phyloP scores from a whole-genome alignment of 2,888 invertebrate genomes.

The Drosophila putrida region DNA sequence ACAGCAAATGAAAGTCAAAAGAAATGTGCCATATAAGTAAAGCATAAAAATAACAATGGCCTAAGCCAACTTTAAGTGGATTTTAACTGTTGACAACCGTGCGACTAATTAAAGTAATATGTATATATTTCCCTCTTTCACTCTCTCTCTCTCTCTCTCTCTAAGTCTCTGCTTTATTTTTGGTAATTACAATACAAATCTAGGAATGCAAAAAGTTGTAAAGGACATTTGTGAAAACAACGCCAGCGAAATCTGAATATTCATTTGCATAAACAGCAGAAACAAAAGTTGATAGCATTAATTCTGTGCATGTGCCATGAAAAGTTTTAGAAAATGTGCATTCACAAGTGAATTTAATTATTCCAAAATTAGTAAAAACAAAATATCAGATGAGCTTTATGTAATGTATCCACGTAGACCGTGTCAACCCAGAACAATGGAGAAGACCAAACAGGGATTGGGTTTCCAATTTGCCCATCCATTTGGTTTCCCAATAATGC shows the following conservation, averaged over 20 bases:
- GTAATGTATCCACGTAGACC: slow-evolving; percentile 3
- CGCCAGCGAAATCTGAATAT: slow-evolving; percentile 14
- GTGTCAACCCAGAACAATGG: not conserved
- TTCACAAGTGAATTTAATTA: slow-evolving; percentile 54
- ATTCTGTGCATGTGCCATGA: slow-evolving; percentile 42
- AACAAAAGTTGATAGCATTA: slow-evolving; percentile 37
- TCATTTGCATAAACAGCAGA: slow-evolving; percentile 69
- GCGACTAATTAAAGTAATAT: slow-evolving; percentile 59
- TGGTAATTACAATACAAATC: slow-evolving; percentile 40
- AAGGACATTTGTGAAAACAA: slow-evolving; percentile 16
- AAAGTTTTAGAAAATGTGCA: slow-evolving; percentile 39
- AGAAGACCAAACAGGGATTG: slow-evolving; percentile 1
- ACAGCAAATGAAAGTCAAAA: not conserved
- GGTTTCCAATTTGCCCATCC: slow-evolving; percentile 16
- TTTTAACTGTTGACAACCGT: slow-evolving; percentile 33
- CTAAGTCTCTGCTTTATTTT: slow-evolving; percentile 10
- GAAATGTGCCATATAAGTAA: slow-evolving; percentile 4
- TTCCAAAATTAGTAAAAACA: slow-evolving; percentile 39
- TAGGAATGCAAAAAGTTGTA: slow-evolving; percentile 7
- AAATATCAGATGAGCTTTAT: slow-evolving; percentile 15
- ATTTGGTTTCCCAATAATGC: slow-evolving; percentile 9
- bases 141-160: not conserved
- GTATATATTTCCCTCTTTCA: not conserved
- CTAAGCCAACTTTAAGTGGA: slow-evolving; percentile 19
- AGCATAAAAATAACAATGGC: not conserved